phyloP scores from a whole-genome alignment of 2,888 invertebrate species.

The Aphidius colemani region DNA sequence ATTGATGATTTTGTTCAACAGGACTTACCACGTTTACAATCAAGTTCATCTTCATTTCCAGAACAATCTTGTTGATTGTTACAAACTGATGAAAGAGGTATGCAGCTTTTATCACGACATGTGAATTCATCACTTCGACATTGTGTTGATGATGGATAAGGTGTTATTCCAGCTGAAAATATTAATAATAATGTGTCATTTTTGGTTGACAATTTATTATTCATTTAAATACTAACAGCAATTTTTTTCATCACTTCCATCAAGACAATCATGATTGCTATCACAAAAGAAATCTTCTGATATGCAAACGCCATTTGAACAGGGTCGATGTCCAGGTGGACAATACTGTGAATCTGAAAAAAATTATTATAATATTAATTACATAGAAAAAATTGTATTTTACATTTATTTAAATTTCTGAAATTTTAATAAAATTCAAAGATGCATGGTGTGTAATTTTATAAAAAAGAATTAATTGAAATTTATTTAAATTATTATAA shows the following conservation, averaged over 20 bases:
- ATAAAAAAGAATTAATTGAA: slow-evolving; percentile 2
- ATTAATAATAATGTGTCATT: neutral
- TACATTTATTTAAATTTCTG: slow-evolving; percentile 2
- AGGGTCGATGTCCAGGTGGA: slow-evolving; percentile 62
- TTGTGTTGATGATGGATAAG: slow-evolving; percentile 35
- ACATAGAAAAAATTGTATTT: neutral
- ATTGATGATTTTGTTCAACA: neutral
- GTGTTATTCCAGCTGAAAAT: slow-evolving; percentile 45
- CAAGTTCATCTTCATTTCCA: slow-evolving; percentile 66
- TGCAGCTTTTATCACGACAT: slow-evolving; percentile 65
- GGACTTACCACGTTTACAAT: slow-evolving; percentile 61
- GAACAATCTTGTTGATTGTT: slow-evolving; percentile 65
- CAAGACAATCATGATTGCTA: slow-evolving; percentile 65
- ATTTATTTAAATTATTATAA: too few species aligned
- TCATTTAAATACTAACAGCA: slow-evolving; percentile 61
- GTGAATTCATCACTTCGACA: slow-evolving; percentile 61
- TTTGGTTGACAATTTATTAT: too few species aligned
- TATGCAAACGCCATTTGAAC: slow-evolving; percentile 66
- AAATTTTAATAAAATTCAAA: slow-evolving; percentile 15
- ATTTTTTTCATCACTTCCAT: slow-evolving; percentile 67
- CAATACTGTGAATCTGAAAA: slow-evolving; percentile 44
- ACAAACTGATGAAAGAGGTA: slow-evolving; percentile 60
- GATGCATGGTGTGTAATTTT: slow-evolving; percentile 5
- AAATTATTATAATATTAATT: slow-evolving; percentile 21
- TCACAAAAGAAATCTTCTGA: slow-evolving; percentile 66